Base-by-base conservation (phyloP, 2,888 invertebrate species). In the Helicoverpa assulta region DNA sequence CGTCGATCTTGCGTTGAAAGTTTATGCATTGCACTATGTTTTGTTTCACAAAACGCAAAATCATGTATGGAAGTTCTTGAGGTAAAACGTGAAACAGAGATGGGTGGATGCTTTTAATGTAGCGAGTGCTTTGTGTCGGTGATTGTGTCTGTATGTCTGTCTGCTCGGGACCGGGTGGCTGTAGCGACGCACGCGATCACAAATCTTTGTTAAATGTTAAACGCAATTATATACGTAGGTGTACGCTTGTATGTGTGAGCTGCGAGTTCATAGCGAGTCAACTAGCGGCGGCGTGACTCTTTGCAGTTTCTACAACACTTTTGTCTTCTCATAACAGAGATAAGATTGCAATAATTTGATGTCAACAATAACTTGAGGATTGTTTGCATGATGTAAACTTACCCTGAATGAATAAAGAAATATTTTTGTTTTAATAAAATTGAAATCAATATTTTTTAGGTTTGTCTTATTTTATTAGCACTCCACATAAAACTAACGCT, bases 1-100 rank as follows among this genome's bases (percentile, higher is more conserved):
- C 93, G 95, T 91, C 93, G 95, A 93, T 95, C 93, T 95, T 94
- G 94, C 94, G 95, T 93, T 94, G 93, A 94, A 95, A 95, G 93
- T 94, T 95, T 94, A 95, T 95, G 93, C 94, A 94, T 95, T 95
- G 94, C 93, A 94, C 94, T 90, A 93, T 93, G 94, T 95, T 94
- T 95, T 95, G 93, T 94, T 94, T 93, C 91, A 92, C 92, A 94
- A 94, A 95, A 94, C 91, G 89, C 90, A 90, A 92, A 93, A 93
- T 93, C 93, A 93, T 92, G 93, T 92, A 94, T 94, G 93, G 82
- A 91, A 93, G 91, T 93, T 93, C 92, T 94, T 91, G 90, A 92
- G 92, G 93, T 92, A 92, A 87, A 90, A 90, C 86, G 91, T 91
- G 91, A 89, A 92, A 91, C 87, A 87, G 88, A 91, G 90, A 89